These are phyloP conservation scores for Mormoops blainvillei DNA, from an alignment of 2,113 vertebrate genomes.

Conservation along the genomic window DNA sequence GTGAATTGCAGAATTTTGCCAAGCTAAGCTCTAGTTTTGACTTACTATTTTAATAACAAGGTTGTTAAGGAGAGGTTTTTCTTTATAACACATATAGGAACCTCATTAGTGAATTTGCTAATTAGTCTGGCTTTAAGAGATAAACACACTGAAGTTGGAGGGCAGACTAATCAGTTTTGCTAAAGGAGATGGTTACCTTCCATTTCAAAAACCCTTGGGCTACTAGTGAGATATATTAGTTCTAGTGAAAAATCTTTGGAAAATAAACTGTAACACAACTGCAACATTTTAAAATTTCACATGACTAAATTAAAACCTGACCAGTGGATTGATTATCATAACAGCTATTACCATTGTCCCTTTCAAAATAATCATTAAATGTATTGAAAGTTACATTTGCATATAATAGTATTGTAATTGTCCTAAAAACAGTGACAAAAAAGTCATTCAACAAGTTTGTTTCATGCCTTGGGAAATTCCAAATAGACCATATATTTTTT, in stretches of 20 bases:
- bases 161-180: slow-evolving; percentile 57
- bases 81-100: background rate
- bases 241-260: slow-evolving; percentile 12
- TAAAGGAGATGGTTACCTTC: background rate
- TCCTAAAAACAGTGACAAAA: background rate
- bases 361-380: slow-evolving; percentile 35
- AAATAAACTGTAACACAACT: background rate
- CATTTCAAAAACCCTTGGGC: background rate
- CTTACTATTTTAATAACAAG: slow-evolving; percentile 53
- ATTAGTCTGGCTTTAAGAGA: slow-evolving; percentile 48
- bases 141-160: slow-evolving; percentile 28
- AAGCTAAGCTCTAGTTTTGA: background rate
- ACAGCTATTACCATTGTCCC: background rate
- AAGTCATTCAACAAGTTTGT: background rate
- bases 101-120: slow-evolving; percentile 57
- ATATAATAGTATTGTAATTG: background rate
- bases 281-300: background rate
- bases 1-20: background rate
- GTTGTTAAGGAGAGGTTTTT: background rate
- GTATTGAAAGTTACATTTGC: background rate
- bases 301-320: background rate
- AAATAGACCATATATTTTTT: background rate
- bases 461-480: background rate
- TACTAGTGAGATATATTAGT: slow-evolving; percentile 12
- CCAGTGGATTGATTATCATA: background rate